phyloP scores from a whole-genome alignment of 2,113 vertebrate species.

The Pogona vitticeps region DNA sequence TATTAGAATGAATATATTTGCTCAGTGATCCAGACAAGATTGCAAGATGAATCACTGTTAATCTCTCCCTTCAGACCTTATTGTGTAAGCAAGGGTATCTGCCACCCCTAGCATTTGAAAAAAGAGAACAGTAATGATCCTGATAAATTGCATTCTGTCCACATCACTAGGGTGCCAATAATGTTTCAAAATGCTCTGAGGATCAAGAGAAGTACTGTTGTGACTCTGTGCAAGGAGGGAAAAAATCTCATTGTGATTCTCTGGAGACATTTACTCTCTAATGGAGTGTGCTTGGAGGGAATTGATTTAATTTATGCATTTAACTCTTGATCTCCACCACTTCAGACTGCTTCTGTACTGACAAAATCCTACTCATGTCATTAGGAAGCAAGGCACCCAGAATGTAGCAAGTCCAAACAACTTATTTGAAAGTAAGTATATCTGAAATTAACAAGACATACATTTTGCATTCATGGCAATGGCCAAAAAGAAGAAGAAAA shows the following conservation, averaged over 20 bases:
- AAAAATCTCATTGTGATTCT: conserved; percentile 57
- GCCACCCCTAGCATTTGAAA: conserved; percentile 40
- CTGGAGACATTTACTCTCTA: conserved; percentile 55
- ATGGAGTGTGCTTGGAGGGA: conserved; percentile 50
- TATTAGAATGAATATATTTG: neutral
- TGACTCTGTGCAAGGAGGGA: conserved; percentile 2
- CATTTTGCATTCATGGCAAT: too few relatives aligned
- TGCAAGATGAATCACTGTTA: neutral
- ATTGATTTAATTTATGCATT: conserved; percentile 61
- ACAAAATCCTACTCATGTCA: conserved; percentile 55
- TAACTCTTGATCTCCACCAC: conserved; percentile 49
- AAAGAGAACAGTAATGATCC: conserved; percentile 17
- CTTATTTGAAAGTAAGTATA: neutral
- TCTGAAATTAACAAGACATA: neutral
- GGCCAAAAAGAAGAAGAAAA: too few relatives aligned
- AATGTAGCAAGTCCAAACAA: neutral
- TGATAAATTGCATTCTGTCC: conserved; percentile 64
- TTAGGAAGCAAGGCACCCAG: conserved; percentile 55
- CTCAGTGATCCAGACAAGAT: neutral
- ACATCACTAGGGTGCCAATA: conserved; percentile 50
- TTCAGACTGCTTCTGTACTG: conserved; percentile 58
- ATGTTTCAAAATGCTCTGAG: conserved; percentile 51
- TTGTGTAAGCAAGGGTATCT: conserved; percentile 44
- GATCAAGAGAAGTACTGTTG: conserved; percentile 54
- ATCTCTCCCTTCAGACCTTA: conserved; percentile 21